These are phyloP conservation scores for Brachypteracias leptosomus DNA, from an alignment of 2,113 vertebrate genomes.

Conservation along the genomic window DNA sequence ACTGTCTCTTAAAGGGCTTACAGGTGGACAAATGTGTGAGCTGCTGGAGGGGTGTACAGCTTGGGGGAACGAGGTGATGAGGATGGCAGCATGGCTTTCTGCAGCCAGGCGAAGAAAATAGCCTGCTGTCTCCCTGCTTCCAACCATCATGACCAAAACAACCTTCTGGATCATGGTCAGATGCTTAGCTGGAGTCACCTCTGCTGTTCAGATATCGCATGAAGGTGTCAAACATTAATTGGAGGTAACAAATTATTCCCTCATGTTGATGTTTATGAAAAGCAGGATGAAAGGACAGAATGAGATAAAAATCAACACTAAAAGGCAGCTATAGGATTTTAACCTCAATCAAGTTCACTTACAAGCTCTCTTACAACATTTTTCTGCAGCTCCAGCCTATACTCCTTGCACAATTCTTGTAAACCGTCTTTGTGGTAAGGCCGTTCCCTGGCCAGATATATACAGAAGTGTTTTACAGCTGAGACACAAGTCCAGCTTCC, in stretches of 20 bases:
- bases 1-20: background rate
- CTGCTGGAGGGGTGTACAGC: background rate
- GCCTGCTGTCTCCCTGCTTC: background rate
- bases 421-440: background rate
- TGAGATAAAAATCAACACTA: background rate
- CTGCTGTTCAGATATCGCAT: background rate
- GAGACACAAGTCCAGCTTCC: rapidly evolving
- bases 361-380: background rate
- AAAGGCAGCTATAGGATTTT: background rate
- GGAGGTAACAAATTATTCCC: background rate
- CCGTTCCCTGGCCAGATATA: background rate
- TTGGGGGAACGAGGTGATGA: background rate
- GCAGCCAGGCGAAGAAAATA: background rate
- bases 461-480: background rate
- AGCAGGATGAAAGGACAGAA: background rate
- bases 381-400: background rate
- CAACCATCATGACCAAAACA: background rate
- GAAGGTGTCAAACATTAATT: background rate
- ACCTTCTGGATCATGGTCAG: background rate
- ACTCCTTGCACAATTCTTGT: background rate
- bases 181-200: background rate
- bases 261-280: background rate
- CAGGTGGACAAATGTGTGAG: background rate
- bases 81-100: background rate
- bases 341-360: background rate